Base-by-base conservation (phyloP, 2,888 invertebrate genomes). In the Lamellibrachia satsuma region DNA sequence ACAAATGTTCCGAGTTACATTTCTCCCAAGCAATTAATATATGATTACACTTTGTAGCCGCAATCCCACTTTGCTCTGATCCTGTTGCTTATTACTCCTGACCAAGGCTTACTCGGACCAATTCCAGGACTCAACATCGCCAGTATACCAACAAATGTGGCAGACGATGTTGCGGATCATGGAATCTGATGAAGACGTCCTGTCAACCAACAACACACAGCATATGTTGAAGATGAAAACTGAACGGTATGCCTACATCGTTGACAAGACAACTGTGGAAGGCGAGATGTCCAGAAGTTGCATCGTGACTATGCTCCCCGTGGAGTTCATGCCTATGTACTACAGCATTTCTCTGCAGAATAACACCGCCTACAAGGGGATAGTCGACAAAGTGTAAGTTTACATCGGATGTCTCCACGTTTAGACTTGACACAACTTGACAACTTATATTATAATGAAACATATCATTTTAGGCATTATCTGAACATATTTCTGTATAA, bases 341-440 rank as follows among this genome's bases (percentile, higher is more conserved):
- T 91, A 91, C 91, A 52, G 15, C 91, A 7, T 91, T 11, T n/a
- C 27, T 15, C 7, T 91, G 91, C 91, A 91, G 91, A 51, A 52
- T 15, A 51, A 91, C 91, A 27, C 91, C 52, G 91, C 91, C 39
- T 91, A 91, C 39, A 91, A 91, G 91, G 91, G 6, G 27, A 15
- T 52, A 15, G 39, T 91, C 91, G 27, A 51, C 52, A 75, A 75
- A 15, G n/a, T 7, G 75, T 75, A n/a, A 75, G 75, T 75, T 75
- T 75, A 75, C 55, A 1, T 9, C 55, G 7, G 55, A 55, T 2
- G 55, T 55, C 15, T 22, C 22, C 15, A 22, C 75, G 75, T 15
- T 15, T 22, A 6, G 75, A 22, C 4, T 6, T n/a, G 75, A 75
- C 6, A 15, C 4, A 75, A 22, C 75, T 22, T 75, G 22, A 6